Evolutionary conservation across 1,140 invertebrate species (phyloP).

Genomic region (Cylas formicarius): DNA sequence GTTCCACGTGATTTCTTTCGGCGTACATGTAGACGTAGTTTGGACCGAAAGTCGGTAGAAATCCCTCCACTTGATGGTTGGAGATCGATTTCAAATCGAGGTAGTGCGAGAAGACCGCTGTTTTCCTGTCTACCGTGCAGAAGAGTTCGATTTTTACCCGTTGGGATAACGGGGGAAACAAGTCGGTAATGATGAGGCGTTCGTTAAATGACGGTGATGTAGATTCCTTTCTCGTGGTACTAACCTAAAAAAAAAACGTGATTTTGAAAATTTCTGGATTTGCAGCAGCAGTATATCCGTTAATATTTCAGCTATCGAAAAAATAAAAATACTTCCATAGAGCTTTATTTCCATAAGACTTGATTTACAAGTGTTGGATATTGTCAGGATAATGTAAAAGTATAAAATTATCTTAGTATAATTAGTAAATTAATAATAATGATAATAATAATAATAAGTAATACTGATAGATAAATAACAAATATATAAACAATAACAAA

Average conservation of each 20-base stretch:
- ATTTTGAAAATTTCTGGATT: background rate
- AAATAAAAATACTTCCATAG: too few species aligned
- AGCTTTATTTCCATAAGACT: too few species aligned
- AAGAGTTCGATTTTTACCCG: constrained; percentile 43
- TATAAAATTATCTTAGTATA: too few species aligned
- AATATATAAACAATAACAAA: too few species aligned
- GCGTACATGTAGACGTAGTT: constrained; percentile 63
- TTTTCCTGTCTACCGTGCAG: constrained; percentile 17
- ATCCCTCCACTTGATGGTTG: constrained; percentile 39
- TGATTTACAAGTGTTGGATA: too few species aligned
- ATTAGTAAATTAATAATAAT: too few species aligned
- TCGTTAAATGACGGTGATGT: constrained; percentile 44
- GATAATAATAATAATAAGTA: too few species aligned
- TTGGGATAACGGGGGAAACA: constrained; percentile 46
- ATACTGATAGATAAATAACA: too few species aligned
- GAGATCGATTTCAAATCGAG: constrained; percentile 42
- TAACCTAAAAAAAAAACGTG: constrained; percentile 41
- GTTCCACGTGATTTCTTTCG: constrained; percentile 44
- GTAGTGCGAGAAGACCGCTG: constrained; percentile 23
- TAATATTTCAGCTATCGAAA: constrained; percentile 1
- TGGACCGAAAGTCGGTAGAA: constrained; percentile 68
- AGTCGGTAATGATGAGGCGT: constrained; percentile 44
- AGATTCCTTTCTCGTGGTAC: constrained; percentile 40
- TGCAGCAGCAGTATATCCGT: background rate
- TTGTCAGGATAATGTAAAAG: too few species aligned